Evolutionary conservation across 1,140 invertebrate species (phyloP).

Genomic region (Chrysopa pallens): DNA sequence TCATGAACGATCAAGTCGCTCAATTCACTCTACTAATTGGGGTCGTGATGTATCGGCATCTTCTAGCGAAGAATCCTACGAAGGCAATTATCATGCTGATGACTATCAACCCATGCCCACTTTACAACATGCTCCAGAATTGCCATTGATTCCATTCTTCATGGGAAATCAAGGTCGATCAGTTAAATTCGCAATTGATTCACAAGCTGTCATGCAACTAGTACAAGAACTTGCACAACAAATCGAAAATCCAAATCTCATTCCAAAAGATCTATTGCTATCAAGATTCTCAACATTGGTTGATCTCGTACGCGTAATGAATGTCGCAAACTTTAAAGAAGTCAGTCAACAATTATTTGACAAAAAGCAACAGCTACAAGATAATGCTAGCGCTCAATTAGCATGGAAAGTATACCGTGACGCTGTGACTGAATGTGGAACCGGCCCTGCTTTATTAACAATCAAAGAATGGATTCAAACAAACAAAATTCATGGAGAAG

Average conservation of each 20-base stretch:
- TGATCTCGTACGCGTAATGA: conserved; percentile 35
- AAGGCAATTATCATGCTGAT: too few relatives aligned
- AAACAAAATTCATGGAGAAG: conserved; percentile 27
- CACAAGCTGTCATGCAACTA: conserved; percentile 27
- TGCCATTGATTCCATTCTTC: conserved; percentile 27
- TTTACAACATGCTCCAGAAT: conserved; percentile 23
- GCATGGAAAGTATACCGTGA: conserved; percentile 39
- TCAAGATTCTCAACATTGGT: conserved; percentile 40
- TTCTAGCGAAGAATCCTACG: too few relatives aligned
- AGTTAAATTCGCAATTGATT: conserved; percentile 19
- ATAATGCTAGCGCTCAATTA: conserved; percentile 11
- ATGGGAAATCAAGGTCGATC: conserved; percentile 29
- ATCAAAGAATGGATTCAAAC: conserved; percentile 37
- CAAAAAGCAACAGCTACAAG: conserved; percentile 19
- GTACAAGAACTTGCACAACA: conserved; percentile 15
- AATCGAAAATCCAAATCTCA: conserved; percentile 21
- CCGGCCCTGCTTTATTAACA: conserved; percentile 37
- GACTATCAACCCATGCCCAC: conserved; percentile 20
- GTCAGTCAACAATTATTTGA: conserved; percentile 22
- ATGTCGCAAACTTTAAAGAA: conserved; percentile 20
- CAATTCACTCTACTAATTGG: too few relatives aligned
- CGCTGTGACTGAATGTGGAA: conserved; percentile 41
- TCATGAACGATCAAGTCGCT: too few relatives aligned
- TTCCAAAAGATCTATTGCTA: conserved; percentile 31
- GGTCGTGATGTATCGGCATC: too few relatives aligned